These are phyloP conservation scores for Phyllotis vaccarum DNA, from an alignment of 2,797 vertebrate species.

Conservation along the genomic window DNA sequence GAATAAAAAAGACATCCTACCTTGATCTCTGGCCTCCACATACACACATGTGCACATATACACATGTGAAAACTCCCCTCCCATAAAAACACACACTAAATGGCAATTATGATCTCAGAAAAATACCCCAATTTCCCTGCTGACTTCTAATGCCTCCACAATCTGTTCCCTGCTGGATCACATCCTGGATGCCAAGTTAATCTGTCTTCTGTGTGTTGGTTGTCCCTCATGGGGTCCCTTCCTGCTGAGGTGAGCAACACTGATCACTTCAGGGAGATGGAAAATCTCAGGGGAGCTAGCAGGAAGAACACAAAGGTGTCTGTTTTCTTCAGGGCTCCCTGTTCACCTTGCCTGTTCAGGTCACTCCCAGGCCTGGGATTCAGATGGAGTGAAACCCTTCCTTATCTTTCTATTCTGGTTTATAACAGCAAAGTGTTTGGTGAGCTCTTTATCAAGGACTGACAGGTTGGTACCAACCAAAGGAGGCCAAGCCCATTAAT, in stretches of 20 bases:
- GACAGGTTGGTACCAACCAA: conserved; percentile 25
- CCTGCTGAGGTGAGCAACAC: not conserved
- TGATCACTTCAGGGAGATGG: not conserved
- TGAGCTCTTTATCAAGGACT: conserved; percentile 69
- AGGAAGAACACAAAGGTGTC: not conserved
- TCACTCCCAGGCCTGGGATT: not conserved
- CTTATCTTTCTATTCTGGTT: conserved; percentile 23
- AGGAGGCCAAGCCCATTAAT: conserved; percentile 44
- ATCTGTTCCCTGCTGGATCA: not conserved
- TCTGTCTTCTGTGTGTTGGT: not conserved
- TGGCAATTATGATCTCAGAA: not conserved
- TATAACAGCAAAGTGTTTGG: conserved; percentile 37
- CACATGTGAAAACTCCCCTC: not conserved
- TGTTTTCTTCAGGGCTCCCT: not conserved
- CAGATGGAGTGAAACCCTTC: conserved; percentile 31
- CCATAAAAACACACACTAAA: not conserved
- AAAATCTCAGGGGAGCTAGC: not conserved
- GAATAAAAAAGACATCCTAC: not conserved
- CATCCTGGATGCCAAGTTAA: not conserved
- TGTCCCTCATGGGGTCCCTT: not conserved
- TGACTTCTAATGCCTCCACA: not conserved
- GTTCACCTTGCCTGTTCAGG: conserved; percentile 18
- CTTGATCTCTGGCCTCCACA: not conserved
- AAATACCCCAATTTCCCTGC: not conserved
- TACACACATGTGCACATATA: not conserved